Evolutionary conservation across 2,797 vertebrate genomes (phyloP).

Genomic region (Falco peregrinus): DNA sequence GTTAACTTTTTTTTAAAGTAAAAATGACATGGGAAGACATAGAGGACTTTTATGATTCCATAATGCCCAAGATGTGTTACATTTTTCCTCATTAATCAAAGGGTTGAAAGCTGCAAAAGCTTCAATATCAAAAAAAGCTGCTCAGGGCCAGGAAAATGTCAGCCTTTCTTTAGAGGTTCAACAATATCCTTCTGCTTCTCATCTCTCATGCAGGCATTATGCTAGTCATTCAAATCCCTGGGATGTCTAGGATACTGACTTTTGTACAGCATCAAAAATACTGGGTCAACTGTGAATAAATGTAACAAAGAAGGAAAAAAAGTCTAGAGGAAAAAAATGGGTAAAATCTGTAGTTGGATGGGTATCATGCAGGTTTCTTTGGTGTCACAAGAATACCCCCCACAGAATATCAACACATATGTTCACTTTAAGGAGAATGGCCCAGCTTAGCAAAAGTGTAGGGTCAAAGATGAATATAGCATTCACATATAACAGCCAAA

Average conservation of each 20-base stretch:
- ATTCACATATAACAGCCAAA: not conserved
- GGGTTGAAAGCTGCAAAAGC: slow-evolving; percentile 57
- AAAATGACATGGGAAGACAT: slow-evolving; percentile 62
- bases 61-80: slow-evolving; percentile 65
- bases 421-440: slow-evolving; percentile 32
- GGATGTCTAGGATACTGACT: slow-evolving; percentile 61
- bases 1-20: slow-evolving; percentile 31
- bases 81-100: slow-evolving; percentile 76
- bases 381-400: slow-evolving; percentile 2
- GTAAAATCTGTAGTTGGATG: not conserved
- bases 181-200: slow-evolving; percentile 68
- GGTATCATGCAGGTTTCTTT: slow-evolving; percentile 11
- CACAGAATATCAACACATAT: not conserved
- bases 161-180: slow-evolving; percentile 74
- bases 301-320: slow-evolving; percentile 24
- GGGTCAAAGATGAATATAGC: not conserved
- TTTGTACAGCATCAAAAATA: slow-evolving; percentile 66
- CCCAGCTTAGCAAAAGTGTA: not conserved
- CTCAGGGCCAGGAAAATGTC: slow-evolving; percentile 72
- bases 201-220: slow-evolving; percentile 71
- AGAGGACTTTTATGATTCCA: slow-evolving; percentile 63
- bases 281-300: slow-evolving; percentile 66
- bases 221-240: slow-evolving; percentile 72
- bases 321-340: not conserved
- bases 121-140: slow-evolving; percentile 67